Conservation (phyloP, 2,797 vertebrate species). For the Poeciliopsis infans region DNA sequence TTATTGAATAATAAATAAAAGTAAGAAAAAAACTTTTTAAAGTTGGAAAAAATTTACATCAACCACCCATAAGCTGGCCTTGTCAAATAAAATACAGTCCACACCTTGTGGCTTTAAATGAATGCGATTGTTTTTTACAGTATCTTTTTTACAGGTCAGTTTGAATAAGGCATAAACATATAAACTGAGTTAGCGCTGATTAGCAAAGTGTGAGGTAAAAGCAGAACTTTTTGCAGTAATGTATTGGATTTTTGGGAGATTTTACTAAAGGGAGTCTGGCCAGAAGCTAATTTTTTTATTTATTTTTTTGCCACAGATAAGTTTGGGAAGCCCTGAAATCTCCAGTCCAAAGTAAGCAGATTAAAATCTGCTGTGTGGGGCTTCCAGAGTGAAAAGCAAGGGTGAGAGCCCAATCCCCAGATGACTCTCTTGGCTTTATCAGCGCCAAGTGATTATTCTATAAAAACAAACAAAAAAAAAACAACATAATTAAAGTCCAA, state of each 20-base stretch:
- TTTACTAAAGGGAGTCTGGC: too few relatives aligned
- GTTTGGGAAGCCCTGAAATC: too few relatives aligned
- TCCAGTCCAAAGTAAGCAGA: background rate
- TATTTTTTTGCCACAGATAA: too few relatives aligned
- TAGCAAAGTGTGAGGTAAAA: constrained; percentile 67
- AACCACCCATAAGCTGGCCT: constrained; percentile 67
- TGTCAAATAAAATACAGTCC: constrained; percentile 60
- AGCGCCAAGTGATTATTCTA: constrained; percentile 57
- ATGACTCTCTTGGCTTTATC: constrained; percentile 55
- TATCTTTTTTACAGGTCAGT: constrained; percentile 73
- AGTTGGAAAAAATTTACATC: constrained; percentile 46
- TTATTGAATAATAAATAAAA: too few relatives aligned
- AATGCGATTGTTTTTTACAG: constrained; percentile 59
- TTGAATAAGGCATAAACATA: constrained; percentile 55
- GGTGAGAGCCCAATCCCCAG: constrained; percentile 21
- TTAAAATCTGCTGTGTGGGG: constrained; percentile 7
- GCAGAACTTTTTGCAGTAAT: constrained; percentile 29
- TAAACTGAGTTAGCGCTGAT: constrained; percentile 55
- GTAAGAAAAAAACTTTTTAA: too few relatives aligned
- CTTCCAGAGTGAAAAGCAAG: constrained; percentile 9
- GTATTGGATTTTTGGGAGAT: too few relatives aligned
- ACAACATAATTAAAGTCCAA: constrained; percentile 59
- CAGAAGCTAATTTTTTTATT: too few relatives aligned
- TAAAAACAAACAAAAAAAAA: constrained; percentile 35
- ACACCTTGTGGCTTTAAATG: constrained; percentile 34